These are phyloP conservation scores for Limulus polyphemus DNA, from an alignment of 2,888 invertebrate species.

Conservation along the genomic window DNA sequence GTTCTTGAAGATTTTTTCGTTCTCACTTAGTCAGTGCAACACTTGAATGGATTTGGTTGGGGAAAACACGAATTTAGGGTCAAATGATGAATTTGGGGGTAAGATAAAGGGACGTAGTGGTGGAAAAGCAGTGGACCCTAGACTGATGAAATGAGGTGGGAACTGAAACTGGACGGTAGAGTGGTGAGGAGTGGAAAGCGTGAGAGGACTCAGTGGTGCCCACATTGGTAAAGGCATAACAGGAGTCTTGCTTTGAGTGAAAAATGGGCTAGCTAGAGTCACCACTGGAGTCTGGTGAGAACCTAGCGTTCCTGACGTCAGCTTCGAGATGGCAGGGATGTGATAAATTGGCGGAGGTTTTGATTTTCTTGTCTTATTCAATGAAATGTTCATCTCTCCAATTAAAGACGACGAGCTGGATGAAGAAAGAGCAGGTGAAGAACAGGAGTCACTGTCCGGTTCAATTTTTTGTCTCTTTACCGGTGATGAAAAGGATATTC, in stretches of 20 bases:
- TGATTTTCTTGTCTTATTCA: conserved; percentile 13
- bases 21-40: conserved; percentile 18
- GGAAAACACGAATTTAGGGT: conserved; percentile 24
- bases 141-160: conserved; percentile 12
- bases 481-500: too few relatives aligned
- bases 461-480: too few relatives aligned
- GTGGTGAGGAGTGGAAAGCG: not conserved
- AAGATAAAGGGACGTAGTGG: conserved; percentile 23
- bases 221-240: conserved; percentile 24
- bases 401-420: too few relatives aligned
- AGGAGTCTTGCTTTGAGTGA: conserved; percentile 32
- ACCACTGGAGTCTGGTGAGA: conserved; percentile 29
- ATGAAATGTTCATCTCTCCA: too few relatives aligned
- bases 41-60: conserved; percentile 29
- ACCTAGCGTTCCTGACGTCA: conserved; percentile 9
- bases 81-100: conserved; percentile 25
- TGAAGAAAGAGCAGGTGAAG: too few relatives aligned
- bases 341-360: conserved; percentile 28
- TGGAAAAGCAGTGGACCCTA: conserved; percentile 17
- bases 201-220: conserved; percentile 8
- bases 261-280: conserved; percentile 30
- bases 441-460: too few relatives aligned
- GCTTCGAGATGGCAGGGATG: conserved; percentile 7
- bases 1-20: too few relatives aligned
- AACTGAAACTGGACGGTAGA: conserved; percentile 27